Evolutionary conservation across 2,113 vertebrate genomes (phyloP).

Genomic region (Athene noctua): DNA sequence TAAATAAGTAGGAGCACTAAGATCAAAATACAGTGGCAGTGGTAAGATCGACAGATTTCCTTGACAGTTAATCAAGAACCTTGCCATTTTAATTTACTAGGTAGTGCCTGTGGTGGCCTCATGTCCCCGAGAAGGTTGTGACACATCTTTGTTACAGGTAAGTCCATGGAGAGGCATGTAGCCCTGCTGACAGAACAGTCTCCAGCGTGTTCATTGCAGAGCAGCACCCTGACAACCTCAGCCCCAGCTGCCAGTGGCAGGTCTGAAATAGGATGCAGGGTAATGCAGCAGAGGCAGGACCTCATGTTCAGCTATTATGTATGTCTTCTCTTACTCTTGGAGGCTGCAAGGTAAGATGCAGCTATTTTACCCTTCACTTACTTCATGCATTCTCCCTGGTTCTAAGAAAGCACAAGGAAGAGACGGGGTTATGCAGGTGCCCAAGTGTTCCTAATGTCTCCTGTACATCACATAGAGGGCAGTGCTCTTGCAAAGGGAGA

Average conservation of each 20-base stretch:
- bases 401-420: neutral
- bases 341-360: neutral
- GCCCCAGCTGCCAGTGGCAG: neutral
- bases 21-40: neutral
- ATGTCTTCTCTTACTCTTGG: neutral
- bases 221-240: neutral
- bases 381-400: neutral
- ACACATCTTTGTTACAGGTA: neutral
- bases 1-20: neutral
- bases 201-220: neutral
- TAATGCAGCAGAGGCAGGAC: neutral
- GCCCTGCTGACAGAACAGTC: neutral
- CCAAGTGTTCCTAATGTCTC: neutral
- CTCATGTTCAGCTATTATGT: neutral
- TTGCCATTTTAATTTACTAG: neutral
- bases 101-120: neutral
- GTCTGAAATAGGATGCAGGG: neutral
- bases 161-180: neutral
- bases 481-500: neutral
- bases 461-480: neutral
- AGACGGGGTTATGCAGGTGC: neutral
- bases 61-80: neutral
- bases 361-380: neutral
- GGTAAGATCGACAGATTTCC: neutral
- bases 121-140: neutral